phyloP scores from a whole-genome alignment of 2,113 vertebrate species.

The Alces alces region DNA sequence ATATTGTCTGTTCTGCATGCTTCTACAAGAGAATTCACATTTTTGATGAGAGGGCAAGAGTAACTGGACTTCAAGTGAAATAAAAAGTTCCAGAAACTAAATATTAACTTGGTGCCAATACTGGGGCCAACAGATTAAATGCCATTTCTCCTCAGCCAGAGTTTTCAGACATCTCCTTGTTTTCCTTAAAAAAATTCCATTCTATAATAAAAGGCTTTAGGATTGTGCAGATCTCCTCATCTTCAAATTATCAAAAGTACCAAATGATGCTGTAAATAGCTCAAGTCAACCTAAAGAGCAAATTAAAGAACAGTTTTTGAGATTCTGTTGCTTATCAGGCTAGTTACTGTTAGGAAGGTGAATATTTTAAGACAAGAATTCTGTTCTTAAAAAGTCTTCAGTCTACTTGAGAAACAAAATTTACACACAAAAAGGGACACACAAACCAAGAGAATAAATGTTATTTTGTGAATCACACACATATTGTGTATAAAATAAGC shows the following conservation, averaged over 20 bases:
- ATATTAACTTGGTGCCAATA: background rate
- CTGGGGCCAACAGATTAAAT: background rate
- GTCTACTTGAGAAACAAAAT: background rate
- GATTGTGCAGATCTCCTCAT: background rate
- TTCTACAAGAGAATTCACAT: background rate
- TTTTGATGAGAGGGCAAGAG: background rate
- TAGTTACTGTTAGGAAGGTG: background rate
- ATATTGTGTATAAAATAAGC: background rate
- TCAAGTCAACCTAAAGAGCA: background rate
- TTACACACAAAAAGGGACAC: background rate
- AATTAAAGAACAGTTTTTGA: background rate
- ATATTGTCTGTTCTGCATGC: background rate
- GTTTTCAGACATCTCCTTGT: background rate
- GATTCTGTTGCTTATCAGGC: background rate
- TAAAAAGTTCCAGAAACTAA: background rate
- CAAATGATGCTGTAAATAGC: background rate
- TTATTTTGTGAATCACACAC: background rate
- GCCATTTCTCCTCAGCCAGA: background rate
- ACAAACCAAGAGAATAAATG: background rate
- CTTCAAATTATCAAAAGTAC: background rate
- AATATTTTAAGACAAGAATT: background rate
- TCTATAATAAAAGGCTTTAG: background rate
- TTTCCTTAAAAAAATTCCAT: background rate
- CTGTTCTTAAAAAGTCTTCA: background rate
- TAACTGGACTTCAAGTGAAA: background rate